A percentile compares a stretch with the other conserved stretches of the same genome.
Evolutionary conservation across 2,888 invertebrate species (phyloP).

Genomic region (Abscondita cerata): DNA sequence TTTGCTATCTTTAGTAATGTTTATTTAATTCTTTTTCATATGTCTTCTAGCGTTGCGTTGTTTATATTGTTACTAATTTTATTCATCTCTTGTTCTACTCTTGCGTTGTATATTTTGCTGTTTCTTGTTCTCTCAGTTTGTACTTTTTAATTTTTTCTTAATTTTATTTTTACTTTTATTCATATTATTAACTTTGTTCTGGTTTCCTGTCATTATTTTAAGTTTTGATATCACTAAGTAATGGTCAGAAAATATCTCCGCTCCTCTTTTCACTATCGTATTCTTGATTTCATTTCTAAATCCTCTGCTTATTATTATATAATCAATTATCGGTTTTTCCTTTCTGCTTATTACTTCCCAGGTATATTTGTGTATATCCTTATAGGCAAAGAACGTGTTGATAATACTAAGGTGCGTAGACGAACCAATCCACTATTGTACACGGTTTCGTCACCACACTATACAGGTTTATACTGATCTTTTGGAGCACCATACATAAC

Average conservation of each 20-base stretch:
- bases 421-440: no score
- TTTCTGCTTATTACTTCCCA: neutral
- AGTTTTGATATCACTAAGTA: neutral
- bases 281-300: no score
- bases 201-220: neutral
- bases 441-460: no score
- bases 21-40: constrained; percentile 8
- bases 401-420: no score
- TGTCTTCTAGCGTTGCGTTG: neutral
- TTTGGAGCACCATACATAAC: no score
- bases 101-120: neutral
- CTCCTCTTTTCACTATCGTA: no score
- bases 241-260: no score
- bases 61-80: neutral
- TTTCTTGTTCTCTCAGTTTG: neutral
- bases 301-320: neutral
- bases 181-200: neutral
- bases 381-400: no score
- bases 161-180: neutral
- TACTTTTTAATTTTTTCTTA: neutral
- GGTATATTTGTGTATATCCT: neutral
- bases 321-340: neutral
- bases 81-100: neutral
- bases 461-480: no score
- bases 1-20: constrained; percentile 1